Conservation (phyloP, 1,140 invertebrate genomes). For the Dendrolimus punctatus region DNA sequence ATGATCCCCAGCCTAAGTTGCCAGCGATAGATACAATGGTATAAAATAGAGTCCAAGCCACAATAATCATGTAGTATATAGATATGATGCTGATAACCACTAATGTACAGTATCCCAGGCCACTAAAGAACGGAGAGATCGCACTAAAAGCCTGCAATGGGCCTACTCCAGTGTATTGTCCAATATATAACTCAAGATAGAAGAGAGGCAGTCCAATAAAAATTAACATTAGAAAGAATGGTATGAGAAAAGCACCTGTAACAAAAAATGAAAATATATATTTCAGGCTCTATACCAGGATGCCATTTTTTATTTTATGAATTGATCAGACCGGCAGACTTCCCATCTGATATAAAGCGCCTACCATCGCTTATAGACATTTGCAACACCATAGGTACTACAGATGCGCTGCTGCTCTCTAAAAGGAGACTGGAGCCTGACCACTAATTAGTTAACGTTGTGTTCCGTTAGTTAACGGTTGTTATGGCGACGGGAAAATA, state of each 20-base stretch:
- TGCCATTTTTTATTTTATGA: too few relatives aligned
- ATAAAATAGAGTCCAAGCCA: slow-evolving; percentile 86
- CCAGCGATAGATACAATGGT: slow-evolving; percentile 80
- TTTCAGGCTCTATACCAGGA: too few relatives aligned
- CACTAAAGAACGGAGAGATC: slow-evolving; percentile 76
- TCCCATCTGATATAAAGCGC: too few relatives aligned
- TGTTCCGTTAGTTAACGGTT: too few relatives aligned
- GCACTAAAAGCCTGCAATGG: slow-evolving; percentile 74
- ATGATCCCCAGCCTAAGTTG: slow-evolving; percentile 78
- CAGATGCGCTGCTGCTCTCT: too few relatives aligned
- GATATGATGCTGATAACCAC: slow-evolving; percentile 86
- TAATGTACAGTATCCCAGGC: slow-evolving; percentile 78
- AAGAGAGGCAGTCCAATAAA: slow-evolving; percentile 88
- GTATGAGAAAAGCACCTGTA: slow-evolving; percentile 85
- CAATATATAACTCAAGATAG: slow-evolving; percentile 77
- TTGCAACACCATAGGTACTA: too few relatives aligned
- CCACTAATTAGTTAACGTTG: too few relatives aligned
- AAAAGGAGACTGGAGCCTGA: too few relatives aligned
- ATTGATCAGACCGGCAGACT: too few relatives aligned
- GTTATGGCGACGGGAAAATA: too few relatives aligned
- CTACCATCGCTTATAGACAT: too few relatives aligned
- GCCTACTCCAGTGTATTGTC: slow-evolving; percentile 76
- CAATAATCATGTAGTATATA: slow-evolving; percentile 89
- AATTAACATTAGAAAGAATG: slow-evolving; percentile 84
- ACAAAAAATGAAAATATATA: slow-evolving; percentile 31